Base-by-base conservation (phyloP, 2,888 invertebrate species). In the Philereme transversata region DNA sequence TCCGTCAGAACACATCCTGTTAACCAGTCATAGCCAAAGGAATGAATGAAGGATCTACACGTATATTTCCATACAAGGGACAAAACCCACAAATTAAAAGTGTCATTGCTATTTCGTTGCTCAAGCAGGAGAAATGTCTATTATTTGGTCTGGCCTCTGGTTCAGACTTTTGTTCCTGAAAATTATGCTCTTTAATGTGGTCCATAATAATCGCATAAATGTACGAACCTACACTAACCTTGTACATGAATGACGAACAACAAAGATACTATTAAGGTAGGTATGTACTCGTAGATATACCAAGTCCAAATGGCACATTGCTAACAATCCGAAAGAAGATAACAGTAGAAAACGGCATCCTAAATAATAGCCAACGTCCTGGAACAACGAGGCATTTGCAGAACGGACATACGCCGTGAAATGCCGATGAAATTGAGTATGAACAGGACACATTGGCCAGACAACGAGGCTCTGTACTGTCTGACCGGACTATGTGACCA, bases 401-500 rank as follows among this genome's bases (percentile, higher is more conserved):
- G 55, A 50, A 56, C 52, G 56, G 55, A 57, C 46, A 38, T 49
- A 52, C n/a, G 11, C 40, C 11, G 10, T 51, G 11, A 57, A 57
- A 65, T 54, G 7, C 54, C 45, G 40, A 54, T 52, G 51, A 61
- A 55, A 57, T 57, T 47, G 51, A 53, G 51, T 22, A 65, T 67
- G 62, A 43, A 57, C 45, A 55, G 51, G 58, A 62, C 60, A 61
- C 52, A 55, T 61, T 69, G 57, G 46, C 47, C 54, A 70, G 74
- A 86, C 86, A 84, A 80, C 69, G 77, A 76, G 71, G 72, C 71
- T 72, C 74, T 85, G 8, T 86, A 75, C 75, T 6, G 69, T 72
- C 74, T 62, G 77, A 45, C 49, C 53, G 45, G 45, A 0, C 22
- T 46, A 62, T 84, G 87, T 82, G 84, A 78, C 81, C 74, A 79